phyloP scores from a whole-genome alignment of 2,888 invertebrate genomes.

The Nemotelus nigrinus region DNA sequence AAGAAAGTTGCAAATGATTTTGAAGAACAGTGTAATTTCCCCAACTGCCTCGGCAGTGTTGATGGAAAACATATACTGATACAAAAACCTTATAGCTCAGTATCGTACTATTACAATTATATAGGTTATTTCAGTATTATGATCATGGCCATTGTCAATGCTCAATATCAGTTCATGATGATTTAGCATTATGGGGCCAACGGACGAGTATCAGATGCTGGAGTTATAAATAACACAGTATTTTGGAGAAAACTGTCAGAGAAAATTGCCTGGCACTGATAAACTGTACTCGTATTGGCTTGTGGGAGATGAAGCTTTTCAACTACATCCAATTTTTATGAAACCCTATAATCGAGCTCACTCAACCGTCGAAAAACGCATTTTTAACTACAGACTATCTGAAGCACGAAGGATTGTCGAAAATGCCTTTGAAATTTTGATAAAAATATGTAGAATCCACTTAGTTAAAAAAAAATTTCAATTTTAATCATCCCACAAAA shows the following conservation, averaged over 20 bases:
- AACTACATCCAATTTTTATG: conserved; percentile 44
- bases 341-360: conserved; percentile 44
- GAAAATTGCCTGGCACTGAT: conserved; percentile 24
- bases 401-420: conserved; percentile 23
- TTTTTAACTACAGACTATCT: conserved; percentile 27
- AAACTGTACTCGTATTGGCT: conserved; percentile 47
- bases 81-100: conserved; percentile 41
- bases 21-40: conserved; percentile 46
- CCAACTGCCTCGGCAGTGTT: conserved; percentile 45
- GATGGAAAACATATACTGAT: conserved; percentile 47
- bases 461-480: no score
- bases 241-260: conserved; percentile 37
- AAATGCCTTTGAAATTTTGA: conserved; percentile 38
- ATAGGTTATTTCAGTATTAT: conserved; percentile 48
- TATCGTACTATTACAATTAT: conserved; percentile 49
- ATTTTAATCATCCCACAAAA: no score
- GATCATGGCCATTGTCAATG: conserved; percentile 48
- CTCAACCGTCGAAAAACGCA: not conserved
- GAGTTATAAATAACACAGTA: conserved; percentile 46
- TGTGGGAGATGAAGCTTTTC: conserved; percentile 48
- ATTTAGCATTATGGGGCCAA: conserved; percentile 45
- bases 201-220: conserved; percentile 48
- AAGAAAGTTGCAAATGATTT: conserved; percentile 22
- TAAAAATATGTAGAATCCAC: no score
- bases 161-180: conserved; percentile 45